Evolutionary conservation across 2,888 invertebrate genomes (phyloP).

Genomic region (Pterobdella sp.): DNA sequence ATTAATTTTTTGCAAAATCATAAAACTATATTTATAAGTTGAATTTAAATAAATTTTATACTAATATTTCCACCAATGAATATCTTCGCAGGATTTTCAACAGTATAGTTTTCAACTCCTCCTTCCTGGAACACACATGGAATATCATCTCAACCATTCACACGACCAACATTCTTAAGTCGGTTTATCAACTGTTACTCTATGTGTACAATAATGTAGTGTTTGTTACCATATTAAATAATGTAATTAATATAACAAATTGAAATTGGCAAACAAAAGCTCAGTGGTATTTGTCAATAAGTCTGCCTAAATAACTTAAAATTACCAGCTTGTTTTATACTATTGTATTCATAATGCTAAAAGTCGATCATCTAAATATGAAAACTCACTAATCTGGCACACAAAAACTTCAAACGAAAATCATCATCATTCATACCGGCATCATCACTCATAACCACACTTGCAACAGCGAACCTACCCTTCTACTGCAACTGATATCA

Average conservation of each 20-base stretch:
- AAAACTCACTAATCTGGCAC: constrained; percentile 71
- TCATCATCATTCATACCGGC: constrained; percentile 61
- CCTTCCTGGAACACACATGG: constrained; percentile 71
- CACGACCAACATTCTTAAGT: background rate
- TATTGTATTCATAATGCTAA: background rate
- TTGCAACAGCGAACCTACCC: background rate
- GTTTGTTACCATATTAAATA: too few relatives aligned
- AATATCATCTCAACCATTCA: constrained; percentile 39
- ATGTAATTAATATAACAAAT: too few relatives aligned
- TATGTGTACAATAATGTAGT: too few relatives aligned
- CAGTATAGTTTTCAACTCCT: constrained; percentile 70
- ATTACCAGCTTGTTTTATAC: background rate
- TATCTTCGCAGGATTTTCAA: constrained; percentile 60
- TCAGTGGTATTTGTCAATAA: too few relatives aligned
- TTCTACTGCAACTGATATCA: constrained; percentile 61
- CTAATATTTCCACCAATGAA: background rate
- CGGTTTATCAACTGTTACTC: too few relatives aligned
- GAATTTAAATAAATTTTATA: too few relatives aligned
- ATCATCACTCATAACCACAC: constrained; percentile 51
- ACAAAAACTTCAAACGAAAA: too few relatives aligned
- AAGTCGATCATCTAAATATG: constrained; percentile 31
- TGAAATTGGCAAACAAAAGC: too few relatives aligned
- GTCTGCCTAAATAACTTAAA: too few relatives aligned
- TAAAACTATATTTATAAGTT: too few relatives aligned
- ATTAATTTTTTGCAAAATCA: too few relatives aligned